Evolutionary conservation across 2,113 vertebrate genomes (phyloP).

Genomic region (Myotis davidii): DNA sequence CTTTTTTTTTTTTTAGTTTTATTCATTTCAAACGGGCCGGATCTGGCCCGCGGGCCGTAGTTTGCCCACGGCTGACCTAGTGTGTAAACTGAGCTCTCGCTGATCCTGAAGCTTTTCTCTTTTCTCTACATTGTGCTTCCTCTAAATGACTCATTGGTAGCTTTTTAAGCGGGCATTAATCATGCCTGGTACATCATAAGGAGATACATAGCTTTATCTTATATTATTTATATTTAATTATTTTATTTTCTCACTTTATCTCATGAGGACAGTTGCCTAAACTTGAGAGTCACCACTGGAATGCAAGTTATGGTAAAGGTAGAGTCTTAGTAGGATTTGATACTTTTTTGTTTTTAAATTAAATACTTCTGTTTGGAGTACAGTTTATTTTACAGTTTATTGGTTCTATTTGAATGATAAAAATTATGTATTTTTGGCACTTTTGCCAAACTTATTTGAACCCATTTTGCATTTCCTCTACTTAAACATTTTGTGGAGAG

Average conservation of each 20-base stretch:
- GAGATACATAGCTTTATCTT: conserved; percentile 29
- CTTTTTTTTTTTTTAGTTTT: too few species aligned
- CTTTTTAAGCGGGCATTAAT: conserved; percentile 7
- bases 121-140: conserved; percentile 10
- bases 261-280: background rate
- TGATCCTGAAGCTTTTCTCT: background rate
- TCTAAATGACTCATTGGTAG: conserved; percentile 5
- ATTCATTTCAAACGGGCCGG: too few species aligned
- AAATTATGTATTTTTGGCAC: background rate
- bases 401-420: conserved; percentile 35
- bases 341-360: conserved; percentile 6
- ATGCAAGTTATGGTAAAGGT: background rate
- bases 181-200: background rate
- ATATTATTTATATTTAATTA: conserved; percentile 29
- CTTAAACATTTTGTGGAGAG: conserved; percentile 37
- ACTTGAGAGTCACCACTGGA: background rate
- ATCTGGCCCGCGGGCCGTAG: too few species aligned
- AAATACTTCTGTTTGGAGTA: conserved; percentile 20
- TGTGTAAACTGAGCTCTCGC: background rate
- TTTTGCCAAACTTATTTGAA: conserved; percentile 44
- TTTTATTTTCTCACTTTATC: conserved; percentile 36
- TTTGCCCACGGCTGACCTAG: too few species aligned
- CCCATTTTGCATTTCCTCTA: background rate
- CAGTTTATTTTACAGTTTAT: conserved; percentile 25
- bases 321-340: background rate